Conservation (phyloP, 2,113 vertebrate genomes). For the Menidia beryllina region DNA sequence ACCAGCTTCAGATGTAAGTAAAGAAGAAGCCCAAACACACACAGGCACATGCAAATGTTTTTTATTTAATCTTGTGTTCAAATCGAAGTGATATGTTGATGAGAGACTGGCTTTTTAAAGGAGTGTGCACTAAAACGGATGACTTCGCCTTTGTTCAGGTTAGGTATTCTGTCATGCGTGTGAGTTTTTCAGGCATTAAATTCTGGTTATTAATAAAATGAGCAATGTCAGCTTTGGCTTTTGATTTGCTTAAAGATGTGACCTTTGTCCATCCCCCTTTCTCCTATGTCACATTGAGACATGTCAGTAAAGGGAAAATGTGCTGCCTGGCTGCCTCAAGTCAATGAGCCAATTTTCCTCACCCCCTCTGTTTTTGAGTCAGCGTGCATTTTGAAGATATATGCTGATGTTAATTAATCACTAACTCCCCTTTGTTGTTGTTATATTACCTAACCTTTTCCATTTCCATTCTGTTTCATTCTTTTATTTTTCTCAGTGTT, state of each 20-base stretch:
- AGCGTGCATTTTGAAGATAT: slow-evolving; percentile 26
- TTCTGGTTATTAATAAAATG: slow-evolving; percentile 39
- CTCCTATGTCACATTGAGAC: slow-evolving; percentile 47
- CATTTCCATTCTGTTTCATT: not conserved
- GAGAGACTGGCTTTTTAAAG: not conserved
- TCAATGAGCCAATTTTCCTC: slow-evolving; percentile 57
- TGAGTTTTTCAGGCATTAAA: slow-evolving; percentile 29
- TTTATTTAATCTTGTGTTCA: not conserved
- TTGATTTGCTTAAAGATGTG: slow-evolving; percentile 1
- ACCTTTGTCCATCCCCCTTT: slow-evolving; percentile 21
- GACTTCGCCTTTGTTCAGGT: slow-evolving; percentile 1
- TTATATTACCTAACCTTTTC: slow-evolving; percentile 20
- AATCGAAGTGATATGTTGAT: not conserved
- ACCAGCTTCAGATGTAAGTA: slow-evolving; percentile 82
- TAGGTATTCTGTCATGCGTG: slow-evolving; percentile 36
- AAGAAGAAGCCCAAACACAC: not conserved
- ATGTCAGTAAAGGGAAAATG: slow-evolving; percentile 43
- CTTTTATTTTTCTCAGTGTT: not conserved
- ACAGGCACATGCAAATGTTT: not conserved
- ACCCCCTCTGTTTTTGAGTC: slow-evolving; percentile 14
- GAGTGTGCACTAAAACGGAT: not conserved
- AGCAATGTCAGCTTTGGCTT: slow-evolving; percentile 45
- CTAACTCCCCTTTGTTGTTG: slow-evolving; percentile 28
- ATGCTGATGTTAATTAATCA: slow-evolving; percentile 38
- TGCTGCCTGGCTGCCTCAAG: slow-evolving; percentile 70